A percentile compares a stretch with the other conserved stretches of the same genome.
Evolutionary conservation across 2,113 vertebrate genomes (phyloP).

Genomic region (Baryphthengus martii): DNA sequence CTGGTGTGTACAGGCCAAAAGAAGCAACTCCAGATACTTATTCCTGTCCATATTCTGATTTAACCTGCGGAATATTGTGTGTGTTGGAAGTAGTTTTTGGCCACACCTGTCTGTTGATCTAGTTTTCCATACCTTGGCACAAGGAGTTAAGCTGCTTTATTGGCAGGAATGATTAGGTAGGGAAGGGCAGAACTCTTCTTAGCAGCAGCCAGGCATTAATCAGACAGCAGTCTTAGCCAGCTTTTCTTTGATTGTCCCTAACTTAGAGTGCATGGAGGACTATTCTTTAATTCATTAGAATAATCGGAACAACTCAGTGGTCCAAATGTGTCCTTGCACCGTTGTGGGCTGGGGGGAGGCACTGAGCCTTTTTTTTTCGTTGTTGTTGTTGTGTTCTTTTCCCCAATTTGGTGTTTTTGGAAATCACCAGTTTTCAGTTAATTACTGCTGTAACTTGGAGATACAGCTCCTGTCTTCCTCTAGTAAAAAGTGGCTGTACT

Average conservation of each 20-base stretch:
- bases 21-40: background rate
- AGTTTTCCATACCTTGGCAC: background rate
- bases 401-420: background rate
- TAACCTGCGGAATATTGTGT: background rate
- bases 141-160: background rate
- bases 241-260: background rate
- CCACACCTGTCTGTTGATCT: background rate
- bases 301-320: background rate
- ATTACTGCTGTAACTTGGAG: background rate
- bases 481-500: background rate
- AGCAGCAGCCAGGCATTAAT: background rate
- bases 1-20: background rate
- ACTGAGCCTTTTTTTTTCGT: rapidly evolving
- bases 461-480: background rate
- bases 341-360: too few relatives aligned
- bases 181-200: background rate
- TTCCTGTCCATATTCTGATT: background rate
- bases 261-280: background rate
- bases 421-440: background rate
- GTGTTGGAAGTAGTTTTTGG: background rate
- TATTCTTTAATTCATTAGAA: background rate
- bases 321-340: background rate
- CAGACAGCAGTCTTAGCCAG: background rate
- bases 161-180: background rate
- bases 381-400: background rate